Base-by-base conservation (phyloP, 2,113 vertebrate species). In the Ochotona curzoniae region DNA sequence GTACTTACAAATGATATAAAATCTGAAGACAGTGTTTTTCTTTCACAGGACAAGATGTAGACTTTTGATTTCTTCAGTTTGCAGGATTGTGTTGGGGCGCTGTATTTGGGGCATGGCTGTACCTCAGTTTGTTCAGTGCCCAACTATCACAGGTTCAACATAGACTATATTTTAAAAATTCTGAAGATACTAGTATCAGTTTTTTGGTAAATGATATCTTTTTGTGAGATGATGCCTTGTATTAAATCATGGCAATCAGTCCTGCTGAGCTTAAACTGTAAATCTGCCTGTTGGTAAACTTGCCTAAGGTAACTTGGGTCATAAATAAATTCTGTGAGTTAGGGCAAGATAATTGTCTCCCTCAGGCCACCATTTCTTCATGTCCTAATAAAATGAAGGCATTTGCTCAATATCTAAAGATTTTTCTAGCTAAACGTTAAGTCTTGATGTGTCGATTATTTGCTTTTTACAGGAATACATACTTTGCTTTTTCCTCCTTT, bases 401-500 rank as follows among this genome's bases (percentile, higher is more conserved):
- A 69, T 76, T 57, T 26, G 15, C 63, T 91, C 8, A 86, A 69
- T 71, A 75, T 57, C 30, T 88, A 66, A 49, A 93, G n/a, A 4
- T 70, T 11, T 82, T 93, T 44, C 51, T 63, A 87, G 61, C n/a
- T 80, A 76, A 87, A 83, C 80, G 78, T 75, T 89, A 64, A 82
- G 18, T 86, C 80, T 94, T 89, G 4, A 70, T 75, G 69, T 69
- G 12, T 85, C 80, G 60, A 70, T 9, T n/a, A 47, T 54, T 82
- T 86, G 49, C 51, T 89, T 64, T 89, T 91, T 94, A 63, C 26
- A 78, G 81, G 87, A 91, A 83, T 83, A 17, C 14, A 82, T 25
- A 81, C 30, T 64, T 26, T 81, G 61, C 35, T 66, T 96, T 95
- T 95, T 47, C 61, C 89, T 67, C 47, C 28, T 49, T 75, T 88